Conservation (phyloP, 1,140 invertebrate species). For the Oncopeltus fasciatus region DNA sequence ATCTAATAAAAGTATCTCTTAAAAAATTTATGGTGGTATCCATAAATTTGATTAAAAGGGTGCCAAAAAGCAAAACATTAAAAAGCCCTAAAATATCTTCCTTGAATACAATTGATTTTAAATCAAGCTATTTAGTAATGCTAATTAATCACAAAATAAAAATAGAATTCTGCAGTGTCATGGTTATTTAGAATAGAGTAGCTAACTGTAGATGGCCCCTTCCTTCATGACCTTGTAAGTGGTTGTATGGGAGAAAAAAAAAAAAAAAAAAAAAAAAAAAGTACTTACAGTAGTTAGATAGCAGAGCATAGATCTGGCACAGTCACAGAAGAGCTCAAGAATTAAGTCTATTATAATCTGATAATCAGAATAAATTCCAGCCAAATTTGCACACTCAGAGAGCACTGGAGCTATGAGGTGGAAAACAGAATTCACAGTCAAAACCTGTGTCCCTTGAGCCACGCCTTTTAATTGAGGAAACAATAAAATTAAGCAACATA, state of each 20-base stretch:
- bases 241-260: background rate
- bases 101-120: no score
- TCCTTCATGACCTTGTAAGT: no score
- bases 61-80: no score
- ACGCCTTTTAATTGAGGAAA: slow-evolving; percentile 36
- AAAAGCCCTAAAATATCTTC: no score
- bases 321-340: slow-evolving; percentile 58
- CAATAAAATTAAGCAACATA: background rate
- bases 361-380: slow-evolving; percentile 68
- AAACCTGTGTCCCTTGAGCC: slow-evolving; percentile 40
- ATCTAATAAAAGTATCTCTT: no score
- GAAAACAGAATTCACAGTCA: slow-evolving; percentile 45
- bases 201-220: no score
- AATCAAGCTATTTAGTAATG: no score
- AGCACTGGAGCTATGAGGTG: slow-evolving; percentile 46
- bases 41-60: no score
- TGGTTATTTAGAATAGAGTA: no score
- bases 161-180: no score
- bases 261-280: background rate
- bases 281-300: slow-evolving; percentile 40
- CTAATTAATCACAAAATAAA: no score
- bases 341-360: slow-evolving; percentile 63
- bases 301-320: slow-evolving; percentile 50
- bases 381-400: slow-evolving; percentile 45
- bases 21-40: no score